Conservation (phyloP, 1,140 invertebrate genomes). For the Brachystomella parvula region DNA sequence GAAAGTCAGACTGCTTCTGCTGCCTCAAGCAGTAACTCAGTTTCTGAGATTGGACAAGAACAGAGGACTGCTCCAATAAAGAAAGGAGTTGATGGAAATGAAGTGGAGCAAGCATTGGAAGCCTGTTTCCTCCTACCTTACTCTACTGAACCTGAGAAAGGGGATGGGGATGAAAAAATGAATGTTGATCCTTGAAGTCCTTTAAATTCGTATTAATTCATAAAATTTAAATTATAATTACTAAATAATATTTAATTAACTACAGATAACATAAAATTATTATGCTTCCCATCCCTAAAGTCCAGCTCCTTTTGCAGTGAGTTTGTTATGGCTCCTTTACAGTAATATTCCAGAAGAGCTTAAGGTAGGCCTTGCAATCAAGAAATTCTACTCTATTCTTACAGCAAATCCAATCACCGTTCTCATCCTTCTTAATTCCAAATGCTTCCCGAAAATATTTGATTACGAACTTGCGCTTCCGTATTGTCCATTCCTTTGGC, state of each 20-base stretch:
- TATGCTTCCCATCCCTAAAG: too few relatives aligned
- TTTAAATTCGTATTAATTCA: conserved; percentile 18
- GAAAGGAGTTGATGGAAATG: background rate
- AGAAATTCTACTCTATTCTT: background rate
- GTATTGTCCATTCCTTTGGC: background rate
- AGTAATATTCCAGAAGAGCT: background rate
- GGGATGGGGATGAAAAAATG: conserved; percentile 17
- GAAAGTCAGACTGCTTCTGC: background rate
- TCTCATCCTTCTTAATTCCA: background rate
- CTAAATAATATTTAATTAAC: too few relatives aligned
- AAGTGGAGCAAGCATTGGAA: background rate
- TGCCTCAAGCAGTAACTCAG: background rate
- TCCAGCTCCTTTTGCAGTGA: conserved; percentile 10
- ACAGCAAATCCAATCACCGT: background rate
- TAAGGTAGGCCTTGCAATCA: background rate
- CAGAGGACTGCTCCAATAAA: too few relatives aligned
- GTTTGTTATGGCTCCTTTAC: conserved; percentile 9
- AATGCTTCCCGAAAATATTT: conserved; percentile 1
- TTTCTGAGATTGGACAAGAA: background rate
- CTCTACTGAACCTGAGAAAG: too few relatives aligned
- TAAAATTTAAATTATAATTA: too few relatives aligned
- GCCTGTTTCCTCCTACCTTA: too few relatives aligned
- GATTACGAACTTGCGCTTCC: background rate
- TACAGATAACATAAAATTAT: too few relatives aligned
- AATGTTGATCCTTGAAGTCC: conserved; percentile 9